These are phyloP conservation scores for Distichodus sexfasciatus DNA, from an alignment of 2,797 vertebrate species.

Conservation along the genomic window DNA sequence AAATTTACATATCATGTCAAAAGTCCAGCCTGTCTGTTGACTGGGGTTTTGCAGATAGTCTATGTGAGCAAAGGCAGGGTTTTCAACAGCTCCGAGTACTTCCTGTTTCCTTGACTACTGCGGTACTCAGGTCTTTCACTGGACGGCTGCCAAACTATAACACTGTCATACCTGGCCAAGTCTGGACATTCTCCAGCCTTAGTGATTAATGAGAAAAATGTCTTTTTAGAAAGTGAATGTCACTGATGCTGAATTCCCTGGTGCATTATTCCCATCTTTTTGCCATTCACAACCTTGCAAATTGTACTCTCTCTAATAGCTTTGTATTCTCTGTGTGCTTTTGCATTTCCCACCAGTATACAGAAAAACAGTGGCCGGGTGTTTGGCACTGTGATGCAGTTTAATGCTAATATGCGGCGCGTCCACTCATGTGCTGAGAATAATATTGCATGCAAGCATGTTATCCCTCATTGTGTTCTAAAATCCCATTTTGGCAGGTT, in stretches of 20 bases:
- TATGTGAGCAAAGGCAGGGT: background rate
- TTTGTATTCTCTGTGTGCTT: background rate
- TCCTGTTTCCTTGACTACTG: slow-evolving; percentile 31
- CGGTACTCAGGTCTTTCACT: background rate
- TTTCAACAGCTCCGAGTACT: slow-evolving; percentile 5
- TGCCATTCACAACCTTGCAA: background rate
- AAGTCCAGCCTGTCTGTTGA: background rate
- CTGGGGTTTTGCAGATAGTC: background rate
- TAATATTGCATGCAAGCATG: slow-evolving; percentile 26
- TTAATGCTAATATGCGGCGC: slow-evolving; percentile 12
- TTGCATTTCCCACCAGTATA: background rate
- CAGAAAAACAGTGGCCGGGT: background rate
- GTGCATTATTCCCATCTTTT: background rate
- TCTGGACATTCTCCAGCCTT: slow-evolving; percentile 2
- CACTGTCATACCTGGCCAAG: background rate
- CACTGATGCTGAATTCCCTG: background rate
- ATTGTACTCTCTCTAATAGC: background rate
- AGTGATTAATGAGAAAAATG: slow-evolving; percentile 4
- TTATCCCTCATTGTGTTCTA: slow-evolving; percentile 23
- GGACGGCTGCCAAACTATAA: background rate
- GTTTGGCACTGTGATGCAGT: background rate
- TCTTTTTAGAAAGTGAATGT: too few species aligned
- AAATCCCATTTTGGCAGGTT: slow-evolving; percentile 33
- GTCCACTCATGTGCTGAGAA: slow-evolving; percentile 19
- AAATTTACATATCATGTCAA: too few species aligned